Evolutionary conservation across 2,888 invertebrate genomes (phyloP).

Genomic region (Epistrophella euchroma): DNA sequence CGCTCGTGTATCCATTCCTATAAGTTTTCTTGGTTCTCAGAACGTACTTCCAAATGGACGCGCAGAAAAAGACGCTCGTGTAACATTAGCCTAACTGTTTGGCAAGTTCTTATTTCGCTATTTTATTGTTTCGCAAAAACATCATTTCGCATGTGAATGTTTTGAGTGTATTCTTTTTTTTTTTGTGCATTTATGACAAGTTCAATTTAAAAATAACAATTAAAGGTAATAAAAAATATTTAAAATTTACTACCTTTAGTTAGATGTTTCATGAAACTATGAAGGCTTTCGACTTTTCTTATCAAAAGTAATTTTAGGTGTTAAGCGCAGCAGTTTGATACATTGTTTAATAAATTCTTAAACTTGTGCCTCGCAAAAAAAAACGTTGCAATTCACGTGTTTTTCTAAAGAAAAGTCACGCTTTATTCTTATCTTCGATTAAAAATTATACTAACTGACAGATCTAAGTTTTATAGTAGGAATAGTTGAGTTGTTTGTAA

Average conservation of each 20-base stretch:
- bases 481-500: not conserved
- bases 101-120: too few species aligned
- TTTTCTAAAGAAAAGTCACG: not conserved
- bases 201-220: not conserved
- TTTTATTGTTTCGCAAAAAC: too few species aligned
- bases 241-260: too few species aligned
- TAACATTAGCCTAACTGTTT: too few species aligned
- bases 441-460: not conserved
- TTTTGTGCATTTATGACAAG: too few species aligned
- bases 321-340: not conserved
- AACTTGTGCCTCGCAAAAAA: not conserved
- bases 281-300: not conserved
- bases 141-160: too few species aligned
- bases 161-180: too few species aligned
- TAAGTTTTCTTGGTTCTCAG: too few species aligned
- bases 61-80: too few species aligned
- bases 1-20: too few species aligned
- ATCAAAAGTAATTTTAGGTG: not conserved
- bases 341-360: not conserved
- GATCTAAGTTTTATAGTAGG: not conserved
- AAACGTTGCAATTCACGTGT: constrained; percentile 9
- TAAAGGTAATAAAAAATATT: not conserved
- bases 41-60: too few species aligned
- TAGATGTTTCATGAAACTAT: not conserved
- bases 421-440: not conserved